phyloP scores from a whole-genome alignment of 2,797 vertebrate species.

The Corythornis leucogaster region DNA sequence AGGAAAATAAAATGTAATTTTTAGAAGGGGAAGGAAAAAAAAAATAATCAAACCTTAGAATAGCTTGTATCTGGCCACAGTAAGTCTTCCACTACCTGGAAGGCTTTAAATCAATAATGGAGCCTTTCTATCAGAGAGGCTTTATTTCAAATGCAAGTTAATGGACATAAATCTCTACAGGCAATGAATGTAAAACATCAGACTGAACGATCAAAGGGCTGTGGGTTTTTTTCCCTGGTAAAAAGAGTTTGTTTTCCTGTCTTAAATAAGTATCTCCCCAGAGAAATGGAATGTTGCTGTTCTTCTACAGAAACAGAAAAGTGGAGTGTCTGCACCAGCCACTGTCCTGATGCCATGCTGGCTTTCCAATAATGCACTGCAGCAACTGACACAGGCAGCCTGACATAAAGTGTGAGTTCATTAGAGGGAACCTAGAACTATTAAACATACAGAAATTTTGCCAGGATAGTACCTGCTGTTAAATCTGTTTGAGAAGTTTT shows the following conservation, averaged over 20 bases:
- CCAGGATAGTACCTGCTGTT: not conserved
- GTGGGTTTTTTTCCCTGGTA: not conserved
- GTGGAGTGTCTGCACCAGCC: not conserved
- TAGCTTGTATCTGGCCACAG: not conserved
- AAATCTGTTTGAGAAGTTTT: not conserved
- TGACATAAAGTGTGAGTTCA: not conserved
- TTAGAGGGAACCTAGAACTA: not conserved
- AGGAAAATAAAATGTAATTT: not conserved
- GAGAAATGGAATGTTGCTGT: not conserved
- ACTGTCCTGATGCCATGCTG: not conserved
- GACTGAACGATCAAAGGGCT: not conserved
- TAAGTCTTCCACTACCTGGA: not conserved
- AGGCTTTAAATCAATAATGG: constrained; percentile 20
- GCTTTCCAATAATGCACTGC: not conserved
- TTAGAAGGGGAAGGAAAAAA: not conserved
- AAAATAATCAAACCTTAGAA: not conserved
- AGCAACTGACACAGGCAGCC: not conserved
- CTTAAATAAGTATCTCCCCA: not conserved
- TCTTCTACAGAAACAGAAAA: not conserved
- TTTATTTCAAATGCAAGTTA: constrained; percentile 31
- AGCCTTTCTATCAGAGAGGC: not conserved
- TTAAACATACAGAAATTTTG: not conserved
- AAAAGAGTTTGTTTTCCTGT: not conserved
- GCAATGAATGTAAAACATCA: not conserved
- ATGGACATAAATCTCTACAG: constrained; percentile 29